Conservation (phyloP, 2,888 invertebrate genomes). For the Pilophorus perplexus region DNA sequence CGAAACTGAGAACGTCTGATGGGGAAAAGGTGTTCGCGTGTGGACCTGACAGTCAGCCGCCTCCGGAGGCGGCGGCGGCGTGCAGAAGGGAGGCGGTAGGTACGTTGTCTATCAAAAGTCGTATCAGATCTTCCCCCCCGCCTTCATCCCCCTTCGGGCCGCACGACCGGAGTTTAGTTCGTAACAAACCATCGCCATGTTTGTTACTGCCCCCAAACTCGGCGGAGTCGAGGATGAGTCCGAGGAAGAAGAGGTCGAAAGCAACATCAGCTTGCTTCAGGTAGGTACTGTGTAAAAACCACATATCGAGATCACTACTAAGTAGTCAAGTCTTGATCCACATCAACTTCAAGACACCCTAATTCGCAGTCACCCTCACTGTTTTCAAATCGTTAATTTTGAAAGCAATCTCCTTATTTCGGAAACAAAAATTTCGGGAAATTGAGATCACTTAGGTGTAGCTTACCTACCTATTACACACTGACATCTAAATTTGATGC, state of each 20-base stretch:
- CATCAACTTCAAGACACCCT: too few relatives aligned
- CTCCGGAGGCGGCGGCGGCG: slow-evolving; percentile 1
- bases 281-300: neutral
- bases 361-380: too few relatives aligned
- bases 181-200: too few relatives aligned
- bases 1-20: too few relatives aligned
- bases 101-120: slow-evolving; percentile 32
- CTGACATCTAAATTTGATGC: too few relatives aligned
- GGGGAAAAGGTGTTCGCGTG: slow-evolving; percentile 23
- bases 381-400: too few relatives aligned
- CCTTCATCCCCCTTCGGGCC: neutral
- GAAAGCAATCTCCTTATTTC: too few relatives aligned
- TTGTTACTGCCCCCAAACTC: slow-evolving; percentile 15
- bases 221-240: slow-evolving; percentile 36
- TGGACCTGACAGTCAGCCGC: neutral
- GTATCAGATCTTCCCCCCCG: neutral
- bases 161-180: neutral
- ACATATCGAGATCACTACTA: too few relatives aligned
- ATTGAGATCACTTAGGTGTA: too few relatives aligned
- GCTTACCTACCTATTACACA: too few relatives aligned
- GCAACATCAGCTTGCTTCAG: slow-evolving; percentile 33
- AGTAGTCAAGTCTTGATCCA: too few relatives aligned
- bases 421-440: too few relatives aligned
- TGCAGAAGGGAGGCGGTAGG: neutral
- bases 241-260: slow-evolving; percentile 38